These are phyloP conservation scores for Unio delphinus DNA, from an alignment of 2,888 invertebrate genomes.

Conservation along the genomic window DNA sequence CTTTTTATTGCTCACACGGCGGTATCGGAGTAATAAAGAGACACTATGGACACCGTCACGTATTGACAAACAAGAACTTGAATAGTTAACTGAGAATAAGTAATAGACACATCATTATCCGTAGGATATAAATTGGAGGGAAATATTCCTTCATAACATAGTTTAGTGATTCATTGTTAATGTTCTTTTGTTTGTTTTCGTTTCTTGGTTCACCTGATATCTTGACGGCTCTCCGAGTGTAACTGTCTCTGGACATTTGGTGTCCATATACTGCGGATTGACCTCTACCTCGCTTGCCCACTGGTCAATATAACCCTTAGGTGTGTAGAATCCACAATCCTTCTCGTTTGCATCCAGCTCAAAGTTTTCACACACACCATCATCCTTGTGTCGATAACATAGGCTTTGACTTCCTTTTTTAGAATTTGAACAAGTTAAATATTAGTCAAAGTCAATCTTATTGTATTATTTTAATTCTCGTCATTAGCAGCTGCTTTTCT, in stretches of 20 bases:
- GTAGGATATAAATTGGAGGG: no score
- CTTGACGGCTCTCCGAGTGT: constrained; percentile 36
- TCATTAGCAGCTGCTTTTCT: no score
- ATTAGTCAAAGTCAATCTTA: not conserved
- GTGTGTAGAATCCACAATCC: constrained; percentile 62
- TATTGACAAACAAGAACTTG: no score
- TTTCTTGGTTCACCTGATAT: no score
- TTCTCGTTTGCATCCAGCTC: constrained; percentile 36
- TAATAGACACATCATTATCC: no score
- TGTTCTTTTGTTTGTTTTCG: no score
- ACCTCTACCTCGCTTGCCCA: constrained; percentile 55
- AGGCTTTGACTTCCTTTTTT: constrained; percentile 55
- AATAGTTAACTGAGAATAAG: no score
- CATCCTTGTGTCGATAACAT: constrained; percentile 56
- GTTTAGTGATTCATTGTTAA: no score
- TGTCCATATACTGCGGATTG: constrained; percentile 43
- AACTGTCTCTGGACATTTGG: constrained; percentile 46
- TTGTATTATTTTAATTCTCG: not conserved
- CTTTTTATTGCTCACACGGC: no score
- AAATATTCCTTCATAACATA: no score
- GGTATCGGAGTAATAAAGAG: no score
- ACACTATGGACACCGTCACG: no score
- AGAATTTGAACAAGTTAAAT: not conserved
- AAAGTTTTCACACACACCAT: constrained; percentile 60
- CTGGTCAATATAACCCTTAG: constrained; percentile 58